A percentile compares a stretch with the other conserved stretches of the same genome.
These are phyloP conservation scores for Endomychus coccineus DNA, from an alignment of 2,888 invertebrate species.

Conservation along the genomic window DNA sequence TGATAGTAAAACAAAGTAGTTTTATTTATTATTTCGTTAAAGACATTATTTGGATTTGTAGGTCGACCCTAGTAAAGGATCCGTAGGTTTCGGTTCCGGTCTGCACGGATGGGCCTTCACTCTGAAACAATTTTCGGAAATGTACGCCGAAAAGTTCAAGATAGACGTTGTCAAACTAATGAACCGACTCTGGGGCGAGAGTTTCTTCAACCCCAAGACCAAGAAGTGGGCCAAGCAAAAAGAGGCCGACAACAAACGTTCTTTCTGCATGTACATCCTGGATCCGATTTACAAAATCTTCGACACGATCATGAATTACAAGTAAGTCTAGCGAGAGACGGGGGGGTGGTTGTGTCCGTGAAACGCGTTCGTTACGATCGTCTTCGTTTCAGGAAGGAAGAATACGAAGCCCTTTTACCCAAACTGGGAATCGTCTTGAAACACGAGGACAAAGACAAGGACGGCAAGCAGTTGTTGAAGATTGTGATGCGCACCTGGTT, in stretches of 20 bases:
- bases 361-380: too few species aligned
- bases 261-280: slow-evolving; percentile 98
- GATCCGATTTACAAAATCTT: slow-evolving; percentile 97
- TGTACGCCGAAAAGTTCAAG: slow-evolving; percentile 99
- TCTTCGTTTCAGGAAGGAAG: slow-evolving; percentile 68
- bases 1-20: too few species aligned
- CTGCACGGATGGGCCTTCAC: slow-evolving; percentile 99
- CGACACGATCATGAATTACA: slow-evolving; percentile 55
- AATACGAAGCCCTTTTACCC: slow-evolving; percentile 76
- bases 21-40: too few species aligned
- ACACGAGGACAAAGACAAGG: slow-evolving; percentile 92
- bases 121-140: slow-evolving; percentile 97
- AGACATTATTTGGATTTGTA: too few species aligned
- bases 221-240: slow-evolving; percentile 97
- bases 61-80: slow-evolving; percentile 95
- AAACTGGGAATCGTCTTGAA: slow-evolving; percentile 90
- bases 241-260: slow-evolving; percentile 87
- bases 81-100: slow-evolving; percentile 98
- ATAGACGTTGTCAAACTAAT: slow-evolving; percentile 95
- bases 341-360: too few species aligned
- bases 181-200: slow-evolving; percentile 98
- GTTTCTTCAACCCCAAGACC: slow-evolving; percentile 94
- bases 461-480: slow-evolving; percentile 93
- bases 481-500: slow-evolving; percentile 99
- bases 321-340: slow-evolving; percentile 31